Conservation (phyloP, 2,113 vertebrate species). For the Varanus komodoensis region DNA sequence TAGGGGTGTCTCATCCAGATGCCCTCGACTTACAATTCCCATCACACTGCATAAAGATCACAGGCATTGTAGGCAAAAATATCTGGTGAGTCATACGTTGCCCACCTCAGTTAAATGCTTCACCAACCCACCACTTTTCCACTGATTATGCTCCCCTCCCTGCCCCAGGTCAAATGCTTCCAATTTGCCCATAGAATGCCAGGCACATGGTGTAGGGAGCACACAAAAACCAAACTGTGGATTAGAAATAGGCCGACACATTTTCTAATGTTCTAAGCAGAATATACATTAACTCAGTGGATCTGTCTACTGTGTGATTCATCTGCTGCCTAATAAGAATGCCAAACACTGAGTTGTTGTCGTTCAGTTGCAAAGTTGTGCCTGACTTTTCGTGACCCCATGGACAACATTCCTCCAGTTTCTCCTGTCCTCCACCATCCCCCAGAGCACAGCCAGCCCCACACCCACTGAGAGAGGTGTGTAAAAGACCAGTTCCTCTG, state of each 20-base stretch:
- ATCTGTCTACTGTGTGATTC: not conserved
- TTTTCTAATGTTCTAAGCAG: not conserved
- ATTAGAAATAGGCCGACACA: not conserved
- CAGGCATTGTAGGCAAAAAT: too few species aligned
- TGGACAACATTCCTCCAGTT: too few species aligned
- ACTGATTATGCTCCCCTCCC: too few species aligned
- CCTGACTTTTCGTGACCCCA: too few species aligned
- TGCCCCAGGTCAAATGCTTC: not conserved
- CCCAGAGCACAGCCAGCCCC: too few species aligned
- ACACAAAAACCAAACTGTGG: not conserved
- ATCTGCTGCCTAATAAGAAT: constrained; percentile 10
- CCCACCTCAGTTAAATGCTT: not conserved
- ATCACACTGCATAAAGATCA: too few species aligned
- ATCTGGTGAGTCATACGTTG: too few species aligned
- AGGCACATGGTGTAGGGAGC: not conserved
- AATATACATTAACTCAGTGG: not conserved
- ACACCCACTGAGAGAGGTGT: not conserved
- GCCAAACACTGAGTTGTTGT: not conserved
- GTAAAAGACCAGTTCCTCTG: not conserved
- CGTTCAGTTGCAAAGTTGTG: too few species aligned
- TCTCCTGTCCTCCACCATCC: too few species aligned
- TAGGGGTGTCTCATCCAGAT: too few species aligned
- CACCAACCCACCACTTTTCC: not conserved
- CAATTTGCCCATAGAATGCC: too few species aligned
- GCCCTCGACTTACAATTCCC: too few species aligned